Conservation (phyloP, 2,888 invertebrate species). For the Apomyelois bistriatella region DNA sequence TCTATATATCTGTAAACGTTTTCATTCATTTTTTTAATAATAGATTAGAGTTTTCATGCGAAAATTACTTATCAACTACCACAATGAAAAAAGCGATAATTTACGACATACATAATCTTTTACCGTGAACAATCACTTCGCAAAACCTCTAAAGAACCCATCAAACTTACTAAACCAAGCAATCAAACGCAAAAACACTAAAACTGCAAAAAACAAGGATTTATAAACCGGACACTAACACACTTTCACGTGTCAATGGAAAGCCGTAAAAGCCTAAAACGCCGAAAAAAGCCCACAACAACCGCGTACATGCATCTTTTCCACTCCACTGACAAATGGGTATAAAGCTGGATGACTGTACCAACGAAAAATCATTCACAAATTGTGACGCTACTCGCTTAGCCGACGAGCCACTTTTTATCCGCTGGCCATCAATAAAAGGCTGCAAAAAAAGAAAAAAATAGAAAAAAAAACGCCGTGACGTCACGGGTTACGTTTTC, state of each 20-base stretch:
- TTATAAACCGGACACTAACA: conserved; percentile 75
- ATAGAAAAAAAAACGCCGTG: conserved; percentile 49
- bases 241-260: conserved; percentile 78
- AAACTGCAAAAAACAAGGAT: conserved; percentile 49
- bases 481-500: conserved; percentile 76
- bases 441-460: conserved; percentile 44
- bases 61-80: too few species aligned
- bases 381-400: conserved; percentile 68
- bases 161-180: conserved; percentile 15
- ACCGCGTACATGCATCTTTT: conserved; percentile 70
- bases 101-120: too few species aligned
- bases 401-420: conserved; percentile 65
- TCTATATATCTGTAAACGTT: too few species aligned
- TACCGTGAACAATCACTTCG: not conserved
- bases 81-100: too few species aligned
- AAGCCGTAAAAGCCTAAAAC: conserved; percentile 76
- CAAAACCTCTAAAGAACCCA: not conserved
- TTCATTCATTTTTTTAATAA: too few species aligned
- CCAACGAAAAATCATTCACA: conserved; percentile 74
- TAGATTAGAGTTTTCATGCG: too few species aligned
- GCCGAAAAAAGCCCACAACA: conserved; percentile 47
- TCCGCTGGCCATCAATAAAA: conserved; percentile 74
- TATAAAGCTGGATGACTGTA: conserved; percentile 65
- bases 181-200: conserved; percentile 33
- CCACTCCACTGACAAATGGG: conserved; percentile 76